Conservation (phyloP, 2,113 vertebrate species). For the Haliaeetus leucogaster region DNA sequence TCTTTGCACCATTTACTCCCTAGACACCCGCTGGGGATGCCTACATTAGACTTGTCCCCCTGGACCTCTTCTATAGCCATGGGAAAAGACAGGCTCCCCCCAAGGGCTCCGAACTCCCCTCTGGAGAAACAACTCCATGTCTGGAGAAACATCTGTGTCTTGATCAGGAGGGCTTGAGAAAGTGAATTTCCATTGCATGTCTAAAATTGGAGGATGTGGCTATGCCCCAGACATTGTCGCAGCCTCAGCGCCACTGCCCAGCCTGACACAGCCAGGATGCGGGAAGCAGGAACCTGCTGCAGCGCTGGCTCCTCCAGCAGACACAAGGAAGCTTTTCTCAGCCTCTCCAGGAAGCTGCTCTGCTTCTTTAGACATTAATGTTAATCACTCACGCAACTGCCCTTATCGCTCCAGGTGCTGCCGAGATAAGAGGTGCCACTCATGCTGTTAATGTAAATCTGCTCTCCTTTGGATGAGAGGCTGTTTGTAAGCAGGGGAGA, state of each 20-base stretch:
- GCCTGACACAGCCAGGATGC: fast-evolving
- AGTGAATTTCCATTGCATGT: neutral
- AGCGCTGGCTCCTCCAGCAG: fast-evolving
- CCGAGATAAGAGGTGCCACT: neutral
- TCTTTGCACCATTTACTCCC: neutral
- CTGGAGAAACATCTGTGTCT: neutral
- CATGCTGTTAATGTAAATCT: neutral
- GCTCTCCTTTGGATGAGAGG: neutral
- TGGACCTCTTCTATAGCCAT: neutral
- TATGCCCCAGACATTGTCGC: fast-evolving
- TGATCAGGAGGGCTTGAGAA: neutral
- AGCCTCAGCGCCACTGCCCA: neutral
- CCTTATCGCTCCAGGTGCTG: neutral
- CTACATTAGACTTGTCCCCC: neutral
- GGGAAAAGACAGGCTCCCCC: neutral
- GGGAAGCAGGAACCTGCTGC: neutral
- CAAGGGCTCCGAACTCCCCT: neutral
- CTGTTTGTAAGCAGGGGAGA: neutral
- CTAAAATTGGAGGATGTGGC: neutral
- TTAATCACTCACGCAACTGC: neutral
- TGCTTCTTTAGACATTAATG: neutral
- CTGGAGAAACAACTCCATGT: neutral
- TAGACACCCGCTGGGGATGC: neutral
- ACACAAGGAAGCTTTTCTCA: neutral
- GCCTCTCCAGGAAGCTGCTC: neutral